Base-by-base conservation (phyloP, 1,140 invertebrate species). In the Scaptodrosophila lebanonensis region DNA sequence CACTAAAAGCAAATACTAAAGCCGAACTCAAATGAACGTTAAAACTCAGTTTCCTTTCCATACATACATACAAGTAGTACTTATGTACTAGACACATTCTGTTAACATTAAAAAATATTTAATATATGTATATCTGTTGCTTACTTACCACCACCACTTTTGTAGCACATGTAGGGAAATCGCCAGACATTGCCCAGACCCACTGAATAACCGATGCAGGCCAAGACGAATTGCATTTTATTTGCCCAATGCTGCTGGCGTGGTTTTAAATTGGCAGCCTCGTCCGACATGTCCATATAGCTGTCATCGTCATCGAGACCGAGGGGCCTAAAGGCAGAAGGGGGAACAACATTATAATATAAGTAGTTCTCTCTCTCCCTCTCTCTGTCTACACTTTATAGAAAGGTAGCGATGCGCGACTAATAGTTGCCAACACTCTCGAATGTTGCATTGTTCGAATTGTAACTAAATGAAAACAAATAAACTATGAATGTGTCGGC, bases 141-240 rank as follows among this genome's bases (percentile, higher is more conserved):
- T 1, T 6, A 76, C 84, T 91, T 85, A 94, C 93, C 93, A 88
- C 93, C 94, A 44, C 94, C 94, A 77, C 93, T 94, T 87, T 94
- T 93, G 85, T 94, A 95, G 85, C 93, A 94, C 43, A 95, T 88
- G 84, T 95, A 95, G 13, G 93, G 94, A 88, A 95, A 95, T 57
- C 93, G 89, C 96, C 96, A 98, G 45, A 98, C 93, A 83, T 97
- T 97, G 33, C 95, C 95, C 15, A 97, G 90, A 3, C 96, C 96
- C 25, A 98, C 95, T 11, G 95, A 95, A 86, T 96, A 97, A 7
- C 95, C 95, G 29, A 98, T 93, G 84, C 95, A 96, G 12, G 95
- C 94, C 52, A 97, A 88, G 11, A 97, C 92, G 83, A 97, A 97
- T 88, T 97, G 95, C 52, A 95, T 89, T 88, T 97, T 96, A 86